phyloP scores from a whole-genome alignment of 2,888 invertebrate genomes.

The Latheticus oryzae region DNA sequence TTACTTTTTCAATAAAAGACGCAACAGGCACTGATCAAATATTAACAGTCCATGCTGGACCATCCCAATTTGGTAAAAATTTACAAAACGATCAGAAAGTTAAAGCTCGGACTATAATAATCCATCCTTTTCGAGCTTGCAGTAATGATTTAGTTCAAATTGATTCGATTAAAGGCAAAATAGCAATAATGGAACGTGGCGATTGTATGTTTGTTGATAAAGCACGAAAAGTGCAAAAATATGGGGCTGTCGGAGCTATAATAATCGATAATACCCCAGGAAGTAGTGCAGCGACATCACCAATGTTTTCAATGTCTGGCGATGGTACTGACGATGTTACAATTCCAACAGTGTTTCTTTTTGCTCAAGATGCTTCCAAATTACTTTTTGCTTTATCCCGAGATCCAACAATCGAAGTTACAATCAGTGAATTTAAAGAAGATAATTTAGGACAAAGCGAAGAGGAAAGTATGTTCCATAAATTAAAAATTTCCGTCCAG shows the following conservation, averaged over 20 bases:
- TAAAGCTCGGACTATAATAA: conserved; percentile 74
- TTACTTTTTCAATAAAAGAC: conserved; percentile 63
- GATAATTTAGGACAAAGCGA: conserved; percentile 58
- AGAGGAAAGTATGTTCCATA: conserved; percentile 66
- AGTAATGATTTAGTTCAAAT: conserved; percentile 72
- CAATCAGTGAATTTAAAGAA: conserved; percentile 68
- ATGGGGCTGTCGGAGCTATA: conserved; percentile 87
- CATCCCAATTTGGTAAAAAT: conserved; percentile 90
- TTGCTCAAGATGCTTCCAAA: conserved; percentile 78
- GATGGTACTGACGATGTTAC: conserved; percentile 88
- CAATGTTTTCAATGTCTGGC: conserved; percentile 97
- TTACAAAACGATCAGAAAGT: conserved; percentile 74
- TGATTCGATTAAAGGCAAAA: conserved; percentile 74
- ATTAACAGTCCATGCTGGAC: conserved; percentile 78
- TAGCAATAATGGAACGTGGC: conserved; percentile 89
- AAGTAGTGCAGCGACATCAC: conserved; percentile 79
- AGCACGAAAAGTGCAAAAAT: conserved; percentile 83
- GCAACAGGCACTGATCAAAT: conserved; percentile 53
- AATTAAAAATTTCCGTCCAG: conserved; percentile 64
- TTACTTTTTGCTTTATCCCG: conserved; percentile 72
- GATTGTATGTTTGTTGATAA: conserved; percentile 97
- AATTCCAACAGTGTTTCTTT: conserved; percentile 93
- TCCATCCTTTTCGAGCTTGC: conserved; percentile 79
- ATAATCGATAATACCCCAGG: conserved; percentile 85
- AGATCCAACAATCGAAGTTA: conserved; percentile 70